Evolutionary conservation across 2,113 vertebrate species (phyloP).

Genomic region (Loxodonta africana): DNA sequence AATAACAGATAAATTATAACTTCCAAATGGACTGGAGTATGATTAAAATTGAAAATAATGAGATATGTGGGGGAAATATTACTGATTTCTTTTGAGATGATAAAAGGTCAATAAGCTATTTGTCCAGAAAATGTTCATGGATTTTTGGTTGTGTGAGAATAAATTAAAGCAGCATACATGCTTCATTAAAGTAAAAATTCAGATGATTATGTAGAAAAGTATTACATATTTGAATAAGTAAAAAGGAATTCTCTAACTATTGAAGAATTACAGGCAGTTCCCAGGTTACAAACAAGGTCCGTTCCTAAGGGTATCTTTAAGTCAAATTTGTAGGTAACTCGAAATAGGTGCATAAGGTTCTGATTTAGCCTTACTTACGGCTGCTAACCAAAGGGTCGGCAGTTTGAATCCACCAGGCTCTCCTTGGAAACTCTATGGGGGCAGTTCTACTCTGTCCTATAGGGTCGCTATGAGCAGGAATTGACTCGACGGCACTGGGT

Average conservation of each 20-base stretch:
- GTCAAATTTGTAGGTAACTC: too few species aligned
- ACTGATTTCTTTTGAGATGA: slow-evolving; percentile 39
- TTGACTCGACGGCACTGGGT: too few species aligned
- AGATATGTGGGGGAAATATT: slow-evolving; percentile 1
- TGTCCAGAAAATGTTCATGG: slow-evolving; percentile 29
- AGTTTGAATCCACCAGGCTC: too few species aligned
- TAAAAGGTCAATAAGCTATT: slow-evolving; percentile 2
- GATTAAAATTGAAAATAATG: slow-evolving; percentile 39
- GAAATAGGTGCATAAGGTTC: too few species aligned
- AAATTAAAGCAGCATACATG: background rate
- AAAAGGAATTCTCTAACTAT: background rate
- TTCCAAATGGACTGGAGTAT: slow-evolving; percentile 2
- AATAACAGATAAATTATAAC: slow-evolving; percentile 48
- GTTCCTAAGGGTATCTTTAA: too few species aligned
- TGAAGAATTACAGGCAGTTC: background rate
- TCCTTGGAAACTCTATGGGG: too few species aligned
- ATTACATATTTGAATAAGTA: background rate
- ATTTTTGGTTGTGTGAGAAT: slow-evolving; percentile 24
- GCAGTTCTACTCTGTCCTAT: too few species aligned
- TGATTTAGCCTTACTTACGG: too few species aligned
- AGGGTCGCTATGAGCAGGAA: too few species aligned
- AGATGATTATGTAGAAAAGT: slow-evolving; percentile 26
- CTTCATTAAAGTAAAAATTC: slow-evolving; percentile 47
- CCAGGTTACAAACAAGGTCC: too few species aligned
- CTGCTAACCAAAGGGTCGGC: too few species aligned